Percentiles rank a stretch among this genome's conserved stretches.
Conservation (phyloP, 2,888 invertebrate species). For the Drosophila lutescens region DNA sequence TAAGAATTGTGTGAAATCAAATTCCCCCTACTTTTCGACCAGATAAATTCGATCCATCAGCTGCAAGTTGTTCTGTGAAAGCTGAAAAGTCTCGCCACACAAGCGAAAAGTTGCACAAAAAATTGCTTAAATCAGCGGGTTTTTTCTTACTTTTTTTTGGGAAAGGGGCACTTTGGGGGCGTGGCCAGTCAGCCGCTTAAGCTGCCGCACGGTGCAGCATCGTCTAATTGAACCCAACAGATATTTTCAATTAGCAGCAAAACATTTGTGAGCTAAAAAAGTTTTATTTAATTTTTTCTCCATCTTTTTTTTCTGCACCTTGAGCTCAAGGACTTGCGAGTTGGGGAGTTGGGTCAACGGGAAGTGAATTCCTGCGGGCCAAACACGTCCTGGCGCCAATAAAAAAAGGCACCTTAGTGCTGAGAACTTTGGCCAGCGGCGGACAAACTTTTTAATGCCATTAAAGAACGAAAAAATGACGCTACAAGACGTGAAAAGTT, state of each 20-base stretch:
- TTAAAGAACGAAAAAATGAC: constrained; percentile 67
- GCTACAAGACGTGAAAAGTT: constrained; percentile 51
- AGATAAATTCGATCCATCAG: constrained; percentile 44
- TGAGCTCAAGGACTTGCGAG: constrained; percentile 55
- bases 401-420: constrained; percentile 78
- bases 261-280: constrained; percentile 80
- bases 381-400: constrained; percentile 71
- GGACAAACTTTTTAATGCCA: constrained; percentile 81
- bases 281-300: constrained; percentile 67
- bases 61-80: constrained; percentile 53
- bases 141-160: constrained; percentile 40
- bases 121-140: constrained; percentile 72
- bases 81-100: constrained; percentile 64
- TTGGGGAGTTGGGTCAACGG: neutral
- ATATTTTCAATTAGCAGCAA: constrained; percentile 84
- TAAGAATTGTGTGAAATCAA: constrained; percentile 65
- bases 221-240: constrained; percentile 84
- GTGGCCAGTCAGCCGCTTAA: constrained; percentile 49
- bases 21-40: neutral
- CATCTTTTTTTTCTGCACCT: constrained; percentile 67
- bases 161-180: constrained; percentile 21
- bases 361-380: constrained; percentile 75
- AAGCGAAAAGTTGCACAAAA: constrained; percentile 47
- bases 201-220: constrained; percentile 56
- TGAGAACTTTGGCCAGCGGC: constrained; percentile 61